phyloP scores from a whole-genome alignment of 35 echinoderm and acorn worm species.

The Diadema setosum region DNA sequence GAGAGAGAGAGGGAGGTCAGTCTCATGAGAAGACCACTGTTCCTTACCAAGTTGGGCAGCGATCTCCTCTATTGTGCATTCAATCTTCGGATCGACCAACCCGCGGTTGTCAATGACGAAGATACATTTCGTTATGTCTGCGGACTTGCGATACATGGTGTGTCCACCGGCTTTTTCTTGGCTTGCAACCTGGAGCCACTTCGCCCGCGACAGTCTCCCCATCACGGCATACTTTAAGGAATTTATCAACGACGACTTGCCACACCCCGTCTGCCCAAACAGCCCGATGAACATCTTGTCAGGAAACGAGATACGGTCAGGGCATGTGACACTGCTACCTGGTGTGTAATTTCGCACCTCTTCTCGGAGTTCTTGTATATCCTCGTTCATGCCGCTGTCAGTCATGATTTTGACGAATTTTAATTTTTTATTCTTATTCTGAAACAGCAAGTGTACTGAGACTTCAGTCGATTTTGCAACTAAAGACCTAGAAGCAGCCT shows the following conservation, averaged over 20 bases:
- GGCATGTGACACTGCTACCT: neutral
- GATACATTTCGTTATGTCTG: neutral
- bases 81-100: neutral
- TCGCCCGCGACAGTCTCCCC: neutral
- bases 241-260: neutral
- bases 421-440: too few species aligned
- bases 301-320: neutral
- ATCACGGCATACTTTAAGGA: neutral
- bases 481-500: too few species aligned
- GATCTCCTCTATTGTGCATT: neutral
- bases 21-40: too few species aligned
- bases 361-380: neutral
- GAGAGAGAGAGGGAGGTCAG: too few species aligned
- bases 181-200: neutral
- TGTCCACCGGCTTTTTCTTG: neutral
- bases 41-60: neutral
- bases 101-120: neutral
- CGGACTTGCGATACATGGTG: neutral
- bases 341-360: neutral
- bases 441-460: too few species aligned
- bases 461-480: too few species aligned
- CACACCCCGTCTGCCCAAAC: neutral
- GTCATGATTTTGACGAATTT: too few species aligned
- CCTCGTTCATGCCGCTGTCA: neutral
- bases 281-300: neutral